Base-by-base conservation (phyloP, 1,140 invertebrate species). In the Drosophila mauritiana region DNA sequence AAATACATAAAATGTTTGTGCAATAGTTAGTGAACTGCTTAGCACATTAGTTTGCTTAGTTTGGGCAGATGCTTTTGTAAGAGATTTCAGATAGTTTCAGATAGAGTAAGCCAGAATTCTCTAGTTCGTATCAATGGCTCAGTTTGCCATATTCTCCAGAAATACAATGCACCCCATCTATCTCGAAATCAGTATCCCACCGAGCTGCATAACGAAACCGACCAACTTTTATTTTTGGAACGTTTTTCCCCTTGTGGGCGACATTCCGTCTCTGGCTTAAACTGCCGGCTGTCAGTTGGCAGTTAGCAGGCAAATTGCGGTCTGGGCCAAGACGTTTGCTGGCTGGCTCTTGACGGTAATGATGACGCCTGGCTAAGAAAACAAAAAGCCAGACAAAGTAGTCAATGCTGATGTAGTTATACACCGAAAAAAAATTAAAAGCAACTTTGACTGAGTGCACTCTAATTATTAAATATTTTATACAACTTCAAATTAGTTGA, bases 251-350 rank as follows among this genome's bases (percentile, higher is more conserved):
- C 17, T 55, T 69, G 67, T 70, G 67, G 69, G 49, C 57, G 73
- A 74, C 70, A 74, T 75, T 55, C 72, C 34, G 53, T 65, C 59
- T 70, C 27, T 25, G 42, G 62, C 69, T 63, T 74, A 46, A 42
- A 61, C 70, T 54, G 64, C 62, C 48, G 67, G 48, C 51, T 61
- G 61, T 20, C 68, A 63, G 72, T 75, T 65, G 62, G 40, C 69
- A 64, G 72, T 75, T 75, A 57, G 53, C 59, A 65, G 58, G 59
- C 73, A 75, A 75, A 75, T 75, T 75, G 73, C 72, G 70, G 72
- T 51, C 53, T 51, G 69, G 45, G 72, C 72, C 58, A 74, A 55
- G 48, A 42, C 67, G 42, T 25, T 69, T 69, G 51, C 34, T 20
- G 53, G 61, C 45, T 75, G 53, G 46, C 52, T 64, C 72, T 65